Percentiles rank a stretch among this genome's conserved stretches.
phyloP scores from a whole-genome alignment of 1,140 invertebrate species.

The Contarinia nasturtii region DNA sequence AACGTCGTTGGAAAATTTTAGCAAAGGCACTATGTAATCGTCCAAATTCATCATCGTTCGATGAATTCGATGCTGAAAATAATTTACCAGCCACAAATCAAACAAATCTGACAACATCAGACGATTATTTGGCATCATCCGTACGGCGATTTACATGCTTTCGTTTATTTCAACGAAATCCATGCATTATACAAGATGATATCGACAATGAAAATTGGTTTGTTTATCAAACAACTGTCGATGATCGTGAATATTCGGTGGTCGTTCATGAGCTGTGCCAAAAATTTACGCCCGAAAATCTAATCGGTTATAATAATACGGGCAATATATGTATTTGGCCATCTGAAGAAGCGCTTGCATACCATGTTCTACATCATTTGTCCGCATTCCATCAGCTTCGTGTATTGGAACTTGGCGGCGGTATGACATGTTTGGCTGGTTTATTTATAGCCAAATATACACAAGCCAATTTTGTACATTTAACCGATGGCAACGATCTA shows the following conservation, averaged over 20 bases:
- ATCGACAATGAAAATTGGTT: slow-evolving; percentile 27
- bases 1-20: slow-evolving; percentile 46
- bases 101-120: slow-evolving; percentile 11
- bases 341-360: slow-evolving; percentile 66
- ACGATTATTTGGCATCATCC: slow-evolving; percentile 13
- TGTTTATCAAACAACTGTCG: slow-evolving; percentile 30
- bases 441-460: slow-evolving; percentile 51
- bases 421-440: slow-evolving; percentile 70
- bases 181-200: slow-evolving; percentile 16
- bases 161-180: slow-evolving; percentile 19
- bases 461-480: slow-evolving; percentile 31
- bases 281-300: slow-evolving; percentile 41
- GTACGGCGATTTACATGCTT: slow-evolving; percentile 22
- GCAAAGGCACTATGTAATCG: slow-evolving; percentile 39
- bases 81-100: slow-evolving; percentile 9
- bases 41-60: slow-evolving; percentile 22
- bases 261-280: slow-evolving; percentile 36
- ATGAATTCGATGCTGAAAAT: slow-evolving; percentile 11
- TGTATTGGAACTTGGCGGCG: slow-evolving; percentile 63
- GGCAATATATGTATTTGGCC: slow-evolving; percentile 86
- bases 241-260: slow-evolving; percentile 25
- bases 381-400: slow-evolving; percentile 40
- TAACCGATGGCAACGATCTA: slow-evolving; percentile 63
- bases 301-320: slow-evolving; percentile 77
- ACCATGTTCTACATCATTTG: slow-evolving; percentile 48